phyloP scores from a whole-genome alignment of 2,888 invertebrate genomes.

The Melinaea menophilus region DNA sequence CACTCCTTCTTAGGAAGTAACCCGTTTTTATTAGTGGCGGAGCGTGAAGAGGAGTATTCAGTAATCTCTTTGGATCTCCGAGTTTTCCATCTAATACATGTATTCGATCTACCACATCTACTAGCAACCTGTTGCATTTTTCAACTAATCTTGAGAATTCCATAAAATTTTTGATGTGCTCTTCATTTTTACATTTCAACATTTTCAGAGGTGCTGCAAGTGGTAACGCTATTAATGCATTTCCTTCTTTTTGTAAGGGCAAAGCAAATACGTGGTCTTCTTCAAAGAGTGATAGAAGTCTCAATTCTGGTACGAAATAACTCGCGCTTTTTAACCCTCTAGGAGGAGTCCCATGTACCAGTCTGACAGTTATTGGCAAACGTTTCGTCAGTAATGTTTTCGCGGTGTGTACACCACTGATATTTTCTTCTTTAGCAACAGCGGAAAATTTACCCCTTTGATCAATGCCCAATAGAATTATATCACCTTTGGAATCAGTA shows the following conservation, averaged over 20 bases:
- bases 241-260: slow-evolving; percentile 88
- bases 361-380: slow-evolving; percentile 93
- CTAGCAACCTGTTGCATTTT: slow-evolving; percentile 84
- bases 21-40: slow-evolving; percentile 79
- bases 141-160: slow-evolving; percentile 88
- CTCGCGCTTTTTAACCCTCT: slow-evolving; percentile 88
- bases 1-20: slow-evolving; percentile 85
- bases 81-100: slow-evolving; percentile 89
- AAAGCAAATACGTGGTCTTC: slow-evolving; percentile 91
- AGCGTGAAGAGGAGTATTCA: slow-evolving; percentile 64
- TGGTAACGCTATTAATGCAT: slow-evolving; percentile 88
- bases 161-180: slow-evolving; percentile 84
- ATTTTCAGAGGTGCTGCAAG: slow-evolving; percentile 91
- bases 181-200: slow-evolving; percentile 89
- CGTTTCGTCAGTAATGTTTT: slow-evolving; percentile 92
- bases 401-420: slow-evolving; percentile 95
- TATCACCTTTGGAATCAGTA: slow-evolving; percentile 90
- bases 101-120: slow-evolving; percentile 88
- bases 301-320: slow-evolving; percentile 90
- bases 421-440: slow-evolving; percentile 94
- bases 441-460: slow-evolving; percentile 95
- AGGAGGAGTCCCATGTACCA: slow-evolving; percentile 94
- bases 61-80: slow-evolving; percentile 79
- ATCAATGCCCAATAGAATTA: slow-evolving; percentile 88
- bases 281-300: slow-evolving; percentile 89